Conservation (phyloP, 1,140 invertebrate species). For the Geopemphigus sp. region DNA sequence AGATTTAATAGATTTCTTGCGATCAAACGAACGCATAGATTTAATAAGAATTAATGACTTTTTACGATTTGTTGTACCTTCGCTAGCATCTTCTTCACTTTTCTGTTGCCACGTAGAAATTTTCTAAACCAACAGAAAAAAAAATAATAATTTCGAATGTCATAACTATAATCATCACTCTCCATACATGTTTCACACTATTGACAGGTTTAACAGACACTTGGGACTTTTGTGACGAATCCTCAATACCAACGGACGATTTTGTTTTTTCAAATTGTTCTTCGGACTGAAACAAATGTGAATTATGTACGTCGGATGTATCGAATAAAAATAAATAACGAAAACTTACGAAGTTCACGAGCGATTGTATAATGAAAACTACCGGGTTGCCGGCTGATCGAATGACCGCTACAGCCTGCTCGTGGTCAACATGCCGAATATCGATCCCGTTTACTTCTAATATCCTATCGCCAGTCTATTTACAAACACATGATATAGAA, state of each 20-base stretch:
- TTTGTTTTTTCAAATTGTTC: conserved; percentile 13
- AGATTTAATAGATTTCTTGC: conserved; percentile 19
- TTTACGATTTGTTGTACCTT: conserved; percentile 8
- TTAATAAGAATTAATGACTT: conserved; percentile 16
- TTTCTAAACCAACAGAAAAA: conserved; percentile 3
- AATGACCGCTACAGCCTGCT: conserved; percentile 93
- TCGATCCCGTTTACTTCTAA: conserved; percentile 91
- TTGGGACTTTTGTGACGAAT: conserved; percentile 7
- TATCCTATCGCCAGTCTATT: conserved; percentile 81
- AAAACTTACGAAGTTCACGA: conserved; percentile 74
- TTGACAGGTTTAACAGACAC: not conserved
- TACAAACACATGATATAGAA: conserved; percentile 52
- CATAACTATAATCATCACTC: not conserved
- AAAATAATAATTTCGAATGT: not conserved
- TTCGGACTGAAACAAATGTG: conserved; percentile 10
- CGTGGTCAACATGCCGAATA: conserved; percentile 86
- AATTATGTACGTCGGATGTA: not conserved
- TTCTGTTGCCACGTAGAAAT: conserved; percentile 40
- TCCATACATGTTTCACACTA: conserved; percentile 38
- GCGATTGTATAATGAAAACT: conserved; percentile 86
- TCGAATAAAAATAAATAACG: not conserved
- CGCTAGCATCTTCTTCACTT: conserved; percentile 7
- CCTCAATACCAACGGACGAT: not conserved
- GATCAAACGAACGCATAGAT: conserved; percentile 26
- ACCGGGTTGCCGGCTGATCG: conserved; percentile 87